Conservation (phyloP, 2,888 invertebrate species). For the Eumerus sabulonum region DNA sequence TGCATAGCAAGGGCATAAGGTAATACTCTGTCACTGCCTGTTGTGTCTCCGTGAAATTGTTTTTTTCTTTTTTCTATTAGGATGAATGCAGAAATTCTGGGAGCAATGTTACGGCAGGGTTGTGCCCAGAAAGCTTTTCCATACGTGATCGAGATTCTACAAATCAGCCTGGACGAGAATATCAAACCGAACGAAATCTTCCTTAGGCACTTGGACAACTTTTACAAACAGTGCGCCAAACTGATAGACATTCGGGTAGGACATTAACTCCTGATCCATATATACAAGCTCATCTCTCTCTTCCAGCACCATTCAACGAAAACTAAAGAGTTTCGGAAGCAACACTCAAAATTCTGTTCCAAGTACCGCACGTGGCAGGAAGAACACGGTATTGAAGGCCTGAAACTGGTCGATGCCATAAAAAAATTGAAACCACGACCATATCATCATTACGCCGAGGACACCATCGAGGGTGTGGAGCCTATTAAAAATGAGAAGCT, state of each 20-base stretch:
- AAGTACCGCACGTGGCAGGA: slow-evolving; percentile 80
- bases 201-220: slow-evolving; percentile 83
- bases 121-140: slow-evolving; percentile 82
- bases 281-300: slow-evolving; percentile 7
- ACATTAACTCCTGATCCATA: background rate
- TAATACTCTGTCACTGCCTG: too few species aligned
- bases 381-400: slow-evolving; percentile 78
- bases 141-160: slow-evolving; percentile 85
- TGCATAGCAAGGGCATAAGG: slow-evolving; percentile 85
- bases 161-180: slow-evolving; percentile 82
- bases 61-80: slow-evolving; percentile 78
- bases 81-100: slow-evolving; percentile 87
- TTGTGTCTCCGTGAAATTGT: too few species aligned
- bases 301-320: slow-evolving; percentile 78
- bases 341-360: slow-evolving; percentile 79
- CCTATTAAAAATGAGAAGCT: slow-evolving; percentile 73
- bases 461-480: slow-evolving; percentile 74
- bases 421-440: slow-evolving; percentile 81
- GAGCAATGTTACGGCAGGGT: slow-evolving; percentile 86
- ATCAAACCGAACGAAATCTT: slow-evolving; percentile 83
- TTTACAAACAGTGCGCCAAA: slow-evolving; percentile 81
- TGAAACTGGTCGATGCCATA: slow-evolving; percentile 77
- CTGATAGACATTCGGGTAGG: slow-evolving; percentile 80
- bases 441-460: slow-evolving; percentile 83
- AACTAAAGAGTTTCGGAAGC: slow-evolving; percentile 74